Base-by-base conservation (phyloP, 2,888 invertebrate genomes). In the Drosophila tanythrix region DNA sequence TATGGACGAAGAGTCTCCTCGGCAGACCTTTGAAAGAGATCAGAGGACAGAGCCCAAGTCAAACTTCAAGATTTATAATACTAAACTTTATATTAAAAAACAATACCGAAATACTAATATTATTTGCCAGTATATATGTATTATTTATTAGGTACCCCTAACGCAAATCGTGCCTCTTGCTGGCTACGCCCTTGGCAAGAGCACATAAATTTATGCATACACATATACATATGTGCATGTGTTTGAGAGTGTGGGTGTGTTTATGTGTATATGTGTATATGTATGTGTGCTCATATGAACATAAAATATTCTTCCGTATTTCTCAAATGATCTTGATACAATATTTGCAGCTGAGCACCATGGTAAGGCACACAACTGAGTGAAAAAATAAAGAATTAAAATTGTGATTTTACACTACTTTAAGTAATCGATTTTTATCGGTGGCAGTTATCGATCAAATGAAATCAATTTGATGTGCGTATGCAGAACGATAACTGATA, bases 241-340 rank as follows among this genome's bases (percentile, higher is more conserved):
- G 21, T 43, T 11, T 43, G 13, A 13, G 3, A 3, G 43, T 15
- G 46, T 13, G 13, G 7, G 46, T 46, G 7, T 46, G 13, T 7
- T 1, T 21, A 40, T 2, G 5, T 11, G 40, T 43, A 0, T 4
- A 38, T 8, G 8, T 18, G 40, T 43, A 0, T 4, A 38, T 8
- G 8, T 18, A 38, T 18, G 8, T 18, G 18, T 8, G 35, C 11
- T 0, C 21, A 21, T 11, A 0, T 21, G 21, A 11, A 5, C 1
- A 25, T 1, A 21, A 1, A 2, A 25, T 46, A 2, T 25, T 15
- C 15, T 25, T 46, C 7, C 21, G 46, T 25, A 25, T 25, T 25
- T 25, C 25, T 2, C 7, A 46, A 7, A 7, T 21, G 21, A 21
- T 21, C 21, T 46, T 13, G 7, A 13, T 21, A 21, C 46, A 46